phyloP scores from a whole-genome alignment of 2,113 vertebrate genomes.

The Sceloporus tristichus region DNA sequence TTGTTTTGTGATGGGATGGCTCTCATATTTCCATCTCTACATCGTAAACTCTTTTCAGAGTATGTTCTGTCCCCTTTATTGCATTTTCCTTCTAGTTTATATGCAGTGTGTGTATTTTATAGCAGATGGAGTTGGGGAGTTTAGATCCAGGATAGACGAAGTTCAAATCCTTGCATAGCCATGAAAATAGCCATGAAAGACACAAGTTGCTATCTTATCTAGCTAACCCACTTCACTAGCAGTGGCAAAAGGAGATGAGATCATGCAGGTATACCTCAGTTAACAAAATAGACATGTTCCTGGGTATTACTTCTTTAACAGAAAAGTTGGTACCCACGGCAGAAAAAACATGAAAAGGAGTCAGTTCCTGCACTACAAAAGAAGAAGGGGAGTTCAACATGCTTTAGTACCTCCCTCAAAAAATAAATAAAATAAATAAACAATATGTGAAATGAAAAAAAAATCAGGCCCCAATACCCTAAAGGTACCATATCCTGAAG shows the following conservation, averaged over 20 bases:
- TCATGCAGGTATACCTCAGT: background rate
- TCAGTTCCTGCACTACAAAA: too few species aligned
- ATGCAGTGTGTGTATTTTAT: background rate
- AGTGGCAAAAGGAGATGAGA: slow-evolving; percentile 64
- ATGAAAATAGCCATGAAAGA: background rate
- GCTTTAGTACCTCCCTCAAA: too few species aligned
- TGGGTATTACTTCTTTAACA: too few species aligned
- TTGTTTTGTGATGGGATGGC: slow-evolving; percentile 43
- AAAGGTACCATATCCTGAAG: too few species aligned
- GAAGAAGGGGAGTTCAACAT: too few species aligned
- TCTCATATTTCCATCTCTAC: slow-evolving; percentile 65
- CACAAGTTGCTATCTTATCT: background rate
- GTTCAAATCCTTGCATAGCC: background rate
- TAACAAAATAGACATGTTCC: too few species aligned
- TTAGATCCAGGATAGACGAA: background rate
- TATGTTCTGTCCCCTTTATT: background rate
- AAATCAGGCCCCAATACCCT: too few species aligned
- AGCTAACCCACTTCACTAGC: background rate
- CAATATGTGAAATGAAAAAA: too few species aligned
- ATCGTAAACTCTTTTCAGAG: background rate
- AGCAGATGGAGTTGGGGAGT: background rate
- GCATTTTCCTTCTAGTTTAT: background rate
- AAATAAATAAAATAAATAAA: too few species aligned
- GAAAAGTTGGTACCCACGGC: too few species aligned
- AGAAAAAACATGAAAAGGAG: too few species aligned